Evolutionary conservation across 2,113 vertebrate genomes (phyloP).

Genomic region (Gavialis gangeticus): DNA sequence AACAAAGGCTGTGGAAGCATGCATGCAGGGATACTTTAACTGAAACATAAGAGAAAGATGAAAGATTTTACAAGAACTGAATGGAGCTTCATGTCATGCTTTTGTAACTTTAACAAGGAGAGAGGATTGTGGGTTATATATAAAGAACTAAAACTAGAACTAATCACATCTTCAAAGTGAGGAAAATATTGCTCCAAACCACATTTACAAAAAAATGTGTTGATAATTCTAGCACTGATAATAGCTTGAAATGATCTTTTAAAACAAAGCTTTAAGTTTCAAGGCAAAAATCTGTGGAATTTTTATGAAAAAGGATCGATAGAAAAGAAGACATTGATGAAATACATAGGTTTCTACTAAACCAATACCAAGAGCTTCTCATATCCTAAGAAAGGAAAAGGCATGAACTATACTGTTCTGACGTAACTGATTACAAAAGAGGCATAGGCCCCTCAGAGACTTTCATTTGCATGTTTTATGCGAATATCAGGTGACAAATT

Average conservation of each 20-base stretch:
- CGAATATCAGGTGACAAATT: no score
- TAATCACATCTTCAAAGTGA: fast-evolving
- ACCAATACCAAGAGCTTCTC: neutral
- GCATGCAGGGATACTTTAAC: fast-evolving
- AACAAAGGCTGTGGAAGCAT: neutral
- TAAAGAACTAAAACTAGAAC: neutral
- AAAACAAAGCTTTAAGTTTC: conserved; percentile 45
- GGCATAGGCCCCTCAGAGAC: neutral
- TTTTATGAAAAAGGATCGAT: conserved; percentile 5
- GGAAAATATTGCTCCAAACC: neutral
- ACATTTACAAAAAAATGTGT: neutral
- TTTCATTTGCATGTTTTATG: no score
- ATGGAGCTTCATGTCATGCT: neutral
- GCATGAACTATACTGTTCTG: neutral
- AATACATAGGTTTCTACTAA: neutral
- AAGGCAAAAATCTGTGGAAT: conserved; percentile 46
- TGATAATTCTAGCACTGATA: neutral
- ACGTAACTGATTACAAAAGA: neutral
- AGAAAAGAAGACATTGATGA: conserved; percentile 6
- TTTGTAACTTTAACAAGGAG: neutral
- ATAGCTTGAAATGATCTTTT: conserved; percentile 23
- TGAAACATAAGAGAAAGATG: neutral
- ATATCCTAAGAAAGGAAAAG: neutral
- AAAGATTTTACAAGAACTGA: neutral
- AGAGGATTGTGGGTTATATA: neutral